Evolutionary conservation across 2,113 vertebrate genomes (phyloP).

Genomic region (Caranx ignobilis): DNA sequence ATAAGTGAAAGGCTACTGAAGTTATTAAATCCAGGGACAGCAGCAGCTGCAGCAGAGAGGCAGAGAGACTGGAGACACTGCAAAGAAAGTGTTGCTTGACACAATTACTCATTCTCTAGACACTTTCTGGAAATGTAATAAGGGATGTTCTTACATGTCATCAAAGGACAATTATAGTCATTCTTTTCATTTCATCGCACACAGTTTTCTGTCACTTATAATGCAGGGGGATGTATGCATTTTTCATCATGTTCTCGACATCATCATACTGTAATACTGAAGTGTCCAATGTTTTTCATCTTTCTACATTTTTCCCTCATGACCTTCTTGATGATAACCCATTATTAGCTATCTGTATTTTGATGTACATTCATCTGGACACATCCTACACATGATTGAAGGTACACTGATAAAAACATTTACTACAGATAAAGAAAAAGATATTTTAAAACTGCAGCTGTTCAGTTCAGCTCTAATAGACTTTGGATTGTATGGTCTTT

Average conservation of each 20-base stretch:
- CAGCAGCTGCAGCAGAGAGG: slow-evolving; percentile 35
- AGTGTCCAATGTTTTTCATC: neutral
- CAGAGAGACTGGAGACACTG: slow-evolving; percentile 37
- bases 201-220: slow-evolving; percentile 23
- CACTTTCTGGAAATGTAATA: slow-evolving; percentile 61
- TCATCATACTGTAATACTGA: neutral
- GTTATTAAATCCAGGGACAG: slow-evolving; percentile 80
- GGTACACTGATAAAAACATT: neutral
- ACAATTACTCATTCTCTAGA: slow-evolving; percentile 42
- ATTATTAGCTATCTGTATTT: neutral
- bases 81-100: slow-evolving; percentile 48
- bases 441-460: neutral
- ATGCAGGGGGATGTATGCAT: neutral
- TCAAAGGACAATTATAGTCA: slow-evolving; percentile 32
- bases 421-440: neutral
- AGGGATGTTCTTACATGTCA: slow-evolving; percentile 48
- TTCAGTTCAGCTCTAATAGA: neutral
- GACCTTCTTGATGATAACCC: neutral
- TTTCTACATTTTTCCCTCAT: neutral
- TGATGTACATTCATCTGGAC: neutral
- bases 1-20: slow-evolving; percentile 77
- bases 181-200: slow-evolving; percentile 41
- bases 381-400: neutral
- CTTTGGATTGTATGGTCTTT: neutral
- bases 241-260: slow-evolving; percentile 26